Percentiles rank a stretch among this genome's conserved stretches.
These are phyloP conservation scores for Centropus unirufus DNA, from an alignment of 2,113 vertebrate genomes.

Conservation along the genomic window DNA sequence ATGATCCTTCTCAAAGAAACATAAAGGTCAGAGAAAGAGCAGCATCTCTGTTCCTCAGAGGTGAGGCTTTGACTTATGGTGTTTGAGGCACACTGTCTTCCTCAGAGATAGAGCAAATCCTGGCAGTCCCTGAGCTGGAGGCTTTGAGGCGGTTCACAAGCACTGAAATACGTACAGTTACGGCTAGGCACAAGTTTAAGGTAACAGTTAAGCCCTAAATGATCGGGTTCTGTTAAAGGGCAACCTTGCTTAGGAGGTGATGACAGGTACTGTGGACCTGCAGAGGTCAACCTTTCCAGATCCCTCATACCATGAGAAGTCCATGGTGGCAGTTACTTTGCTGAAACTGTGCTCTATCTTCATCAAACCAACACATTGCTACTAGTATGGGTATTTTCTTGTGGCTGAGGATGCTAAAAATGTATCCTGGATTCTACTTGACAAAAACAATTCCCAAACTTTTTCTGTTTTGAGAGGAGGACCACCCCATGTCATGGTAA, in stretches of 20 bases:
- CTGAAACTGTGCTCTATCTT: not conserved
- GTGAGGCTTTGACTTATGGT: not conserved
- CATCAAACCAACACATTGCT: not conserved
- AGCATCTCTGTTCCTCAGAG: not conserved
- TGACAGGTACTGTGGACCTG: not conserved
- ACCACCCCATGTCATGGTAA: not conserved
- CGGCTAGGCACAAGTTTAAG: not conserved
- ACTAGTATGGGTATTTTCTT: not conserved
- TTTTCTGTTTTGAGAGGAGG: not conserved
- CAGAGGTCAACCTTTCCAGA: not conserved
- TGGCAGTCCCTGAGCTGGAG: not conserved
- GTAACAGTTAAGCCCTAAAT: not conserved
- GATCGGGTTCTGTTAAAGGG: not conserved
- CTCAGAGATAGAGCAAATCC: not conserved
- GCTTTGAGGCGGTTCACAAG: not conserved
- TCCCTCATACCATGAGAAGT: not conserved
- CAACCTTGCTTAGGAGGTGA: not conserved
- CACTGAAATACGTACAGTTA: not conserved
- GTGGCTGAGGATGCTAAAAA: not conserved
- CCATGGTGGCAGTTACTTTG: not conserved
- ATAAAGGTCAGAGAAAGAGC: not conserved
- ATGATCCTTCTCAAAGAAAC: not conserved
- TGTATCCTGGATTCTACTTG: not conserved
- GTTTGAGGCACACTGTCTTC: not conserved
- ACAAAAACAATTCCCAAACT: not conserved